These are phyloP conservation scores for Osmoderma eremita DNA, from an alignment of 2,888 invertebrate genomes.

Conservation along the genomic window DNA sequence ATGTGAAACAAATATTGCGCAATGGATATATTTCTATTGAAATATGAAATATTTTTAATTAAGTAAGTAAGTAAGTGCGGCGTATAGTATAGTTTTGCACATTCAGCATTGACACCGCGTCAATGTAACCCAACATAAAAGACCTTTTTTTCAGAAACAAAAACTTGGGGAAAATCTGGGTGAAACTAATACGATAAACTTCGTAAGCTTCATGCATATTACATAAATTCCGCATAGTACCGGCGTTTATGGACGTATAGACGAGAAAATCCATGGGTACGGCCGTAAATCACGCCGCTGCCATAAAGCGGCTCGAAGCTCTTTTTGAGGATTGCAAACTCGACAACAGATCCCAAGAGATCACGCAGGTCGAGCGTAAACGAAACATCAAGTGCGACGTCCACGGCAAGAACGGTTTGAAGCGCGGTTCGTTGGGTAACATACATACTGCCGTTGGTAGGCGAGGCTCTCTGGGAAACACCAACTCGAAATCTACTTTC, in stretches of 20 bases:
- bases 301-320: constrained; percentile 77
- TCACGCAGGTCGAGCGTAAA: constrained; percentile 66
- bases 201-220: not conserved
- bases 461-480: constrained; percentile 68
- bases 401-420: constrained; percentile 69
- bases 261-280: constrained; percentile 54
- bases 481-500: constrained; percentile 55
- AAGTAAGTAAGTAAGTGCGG: too few species aligned
- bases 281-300: constrained; percentile 72
- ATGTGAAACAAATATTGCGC: too few species aligned
- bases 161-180: not conserved
- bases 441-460: constrained; percentile 67
- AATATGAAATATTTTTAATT: too few species aligned
- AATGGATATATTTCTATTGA: too few species aligned
- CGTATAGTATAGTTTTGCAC: constrained; percentile 4
- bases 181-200: not conserved
- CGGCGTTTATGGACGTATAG: not conserved
- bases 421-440: constrained; percentile 70
- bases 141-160: constrained; percentile 21
- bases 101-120: constrained; percentile 1
- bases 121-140: not conserved
- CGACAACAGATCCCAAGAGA: constrained; percentile 60
- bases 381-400: constrained; percentile 77
- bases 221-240: not conserved
- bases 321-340: constrained; percentile 75